Evolutionary conservation across 23 tunicate genomes (phyloP).

Genomic region (Phallusia fumigata): DNA sequence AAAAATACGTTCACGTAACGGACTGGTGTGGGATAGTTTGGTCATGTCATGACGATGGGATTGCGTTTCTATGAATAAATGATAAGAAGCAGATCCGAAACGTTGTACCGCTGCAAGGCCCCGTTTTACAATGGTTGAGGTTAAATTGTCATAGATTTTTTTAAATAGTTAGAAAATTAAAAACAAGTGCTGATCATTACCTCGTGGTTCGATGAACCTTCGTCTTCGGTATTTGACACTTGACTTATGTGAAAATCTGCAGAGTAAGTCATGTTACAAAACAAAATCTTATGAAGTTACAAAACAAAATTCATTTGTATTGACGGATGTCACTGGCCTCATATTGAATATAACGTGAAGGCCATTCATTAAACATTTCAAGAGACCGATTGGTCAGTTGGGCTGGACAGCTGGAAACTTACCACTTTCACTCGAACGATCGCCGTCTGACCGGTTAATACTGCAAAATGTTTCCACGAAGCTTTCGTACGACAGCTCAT

Average conservation of each 20-base stretch:
- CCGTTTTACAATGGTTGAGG: neutral
- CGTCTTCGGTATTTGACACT: neutral
- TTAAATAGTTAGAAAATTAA: no score
- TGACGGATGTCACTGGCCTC: no score
- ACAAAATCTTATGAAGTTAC: no score
- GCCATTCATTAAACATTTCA: no score
- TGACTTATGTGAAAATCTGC: neutral
- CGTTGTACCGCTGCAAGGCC: neutral
- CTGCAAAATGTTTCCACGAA: constrained; percentile 60
- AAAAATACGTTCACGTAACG: neutral
- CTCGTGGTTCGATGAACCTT: neutral
- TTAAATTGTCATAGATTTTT: no score
- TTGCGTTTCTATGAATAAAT: neutral
- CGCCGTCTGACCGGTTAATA: neutral
- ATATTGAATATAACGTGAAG: no score
- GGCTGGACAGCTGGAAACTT: neutral
- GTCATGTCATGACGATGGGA: neutral
- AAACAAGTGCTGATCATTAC: neutral
- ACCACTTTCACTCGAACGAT: constrained; percentile 1
- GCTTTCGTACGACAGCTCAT: constrained; percentile 74
- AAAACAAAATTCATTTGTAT: no score
- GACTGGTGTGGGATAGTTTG: neutral
- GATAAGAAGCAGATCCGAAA: neutral
- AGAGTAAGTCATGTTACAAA: neutral
- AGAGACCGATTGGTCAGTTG: no score